phyloP scores from a whole-genome alignment of 1,140 invertebrate genomes.

The Anagrus nilaparvatae region DNA sequence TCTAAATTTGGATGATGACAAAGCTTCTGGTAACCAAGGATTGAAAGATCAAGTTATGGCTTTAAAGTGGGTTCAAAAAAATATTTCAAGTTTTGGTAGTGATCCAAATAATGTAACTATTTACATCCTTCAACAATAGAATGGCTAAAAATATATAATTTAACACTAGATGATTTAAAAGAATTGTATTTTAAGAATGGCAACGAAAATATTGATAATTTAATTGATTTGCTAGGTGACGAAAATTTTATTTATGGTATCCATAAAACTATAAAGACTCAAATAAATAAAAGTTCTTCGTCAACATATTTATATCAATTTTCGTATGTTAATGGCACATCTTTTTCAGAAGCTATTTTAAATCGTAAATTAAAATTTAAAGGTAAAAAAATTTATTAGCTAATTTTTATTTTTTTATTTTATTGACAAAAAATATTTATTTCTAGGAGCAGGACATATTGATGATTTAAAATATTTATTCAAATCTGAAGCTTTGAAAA shows the following conservation, averaged over 20 bases:
- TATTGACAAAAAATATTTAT: not conserved
- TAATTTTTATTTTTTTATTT: not conserved
- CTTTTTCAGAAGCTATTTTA: too few relatives aligned
- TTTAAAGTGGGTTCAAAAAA: conserved; percentile 45
- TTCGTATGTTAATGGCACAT: conserved; percentile 24
- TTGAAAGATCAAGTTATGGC: conserved; percentile 37
- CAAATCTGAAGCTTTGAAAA: conserved; percentile 2
- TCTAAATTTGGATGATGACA: conserved; percentile 27
- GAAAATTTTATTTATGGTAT: conserved; percentile 35
- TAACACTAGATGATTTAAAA: conserved; percentile 17
- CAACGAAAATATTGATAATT: conserved; percentile 24
- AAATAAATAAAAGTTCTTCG: conserved; percentile 22
- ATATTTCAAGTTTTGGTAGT: conserved; percentile 44
- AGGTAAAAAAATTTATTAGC: conserved; percentile 2
- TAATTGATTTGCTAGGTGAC: conserved; percentile 37
- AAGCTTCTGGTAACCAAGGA: conserved; percentile 32
- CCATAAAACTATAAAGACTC: conserved; percentile 34
- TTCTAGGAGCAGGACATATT: conserved; percentile 25
- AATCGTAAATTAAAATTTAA: conserved; percentile 2
- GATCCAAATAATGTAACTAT: conserved; percentile 32
- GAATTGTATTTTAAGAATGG: conserved; percentile 30
- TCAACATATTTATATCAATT: conserved; percentile 44
- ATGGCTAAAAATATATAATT: conserved; percentile 12
- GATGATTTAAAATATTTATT: conserved; percentile 28
- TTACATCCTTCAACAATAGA: conserved; percentile 11